phyloP scores from a whole-genome alignment of 1,140 invertebrate genomes.

The Drusus annulatus region DNA sequence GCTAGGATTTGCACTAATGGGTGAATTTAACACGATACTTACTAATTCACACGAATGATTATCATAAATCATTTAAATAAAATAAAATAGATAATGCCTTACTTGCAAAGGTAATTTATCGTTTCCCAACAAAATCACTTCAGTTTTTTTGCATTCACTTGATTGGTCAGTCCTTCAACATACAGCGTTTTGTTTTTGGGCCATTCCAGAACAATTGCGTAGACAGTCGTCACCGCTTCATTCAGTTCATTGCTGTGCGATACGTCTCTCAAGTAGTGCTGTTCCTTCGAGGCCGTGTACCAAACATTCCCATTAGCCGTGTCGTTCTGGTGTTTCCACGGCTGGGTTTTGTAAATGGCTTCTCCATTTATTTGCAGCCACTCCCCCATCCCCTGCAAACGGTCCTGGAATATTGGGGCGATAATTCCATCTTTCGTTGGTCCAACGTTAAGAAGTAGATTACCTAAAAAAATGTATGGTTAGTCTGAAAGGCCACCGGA shows the following conservation, averaged over 20 bases:
- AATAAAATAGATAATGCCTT: neutral
- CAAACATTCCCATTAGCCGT: constrained; percentile 81
- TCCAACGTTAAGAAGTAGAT: constrained; percentile 91
- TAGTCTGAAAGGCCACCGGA: neutral
- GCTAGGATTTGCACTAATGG: too few species aligned
- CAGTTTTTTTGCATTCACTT: constrained; percentile 62
- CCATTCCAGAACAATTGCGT: constrained; percentile 80
- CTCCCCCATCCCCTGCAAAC: constrained; percentile 79
- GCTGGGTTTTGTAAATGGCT: constrained; percentile 87
- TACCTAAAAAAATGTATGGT: constrained; percentile 70
- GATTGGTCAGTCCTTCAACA: constrained; percentile 66
- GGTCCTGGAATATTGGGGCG: constrained; percentile 90
- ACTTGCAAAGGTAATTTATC: constrained; percentile 54
- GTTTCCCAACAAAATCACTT: constrained; percentile 67
- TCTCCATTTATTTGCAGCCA: constrained; percentile 92
- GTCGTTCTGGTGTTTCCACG: constrained; percentile 90
- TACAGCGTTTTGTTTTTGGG: constrained; percentile 72
- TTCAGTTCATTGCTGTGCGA: neutral
- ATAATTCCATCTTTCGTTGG: constrained; percentile 93
- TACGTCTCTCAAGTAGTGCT: neutral
- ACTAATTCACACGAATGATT: too few species aligned
- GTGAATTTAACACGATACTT: too few species aligned
- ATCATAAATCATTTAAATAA: too few species aligned
- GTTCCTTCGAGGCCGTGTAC: constrained; percentile 77
- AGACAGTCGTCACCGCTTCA: constrained; percentile 66